Evolutionary conservation across 2,113 vertebrate species (phyloP), one percentile per base, ranked within the genome.

Genomic region (Numida meleagris): DNA sequence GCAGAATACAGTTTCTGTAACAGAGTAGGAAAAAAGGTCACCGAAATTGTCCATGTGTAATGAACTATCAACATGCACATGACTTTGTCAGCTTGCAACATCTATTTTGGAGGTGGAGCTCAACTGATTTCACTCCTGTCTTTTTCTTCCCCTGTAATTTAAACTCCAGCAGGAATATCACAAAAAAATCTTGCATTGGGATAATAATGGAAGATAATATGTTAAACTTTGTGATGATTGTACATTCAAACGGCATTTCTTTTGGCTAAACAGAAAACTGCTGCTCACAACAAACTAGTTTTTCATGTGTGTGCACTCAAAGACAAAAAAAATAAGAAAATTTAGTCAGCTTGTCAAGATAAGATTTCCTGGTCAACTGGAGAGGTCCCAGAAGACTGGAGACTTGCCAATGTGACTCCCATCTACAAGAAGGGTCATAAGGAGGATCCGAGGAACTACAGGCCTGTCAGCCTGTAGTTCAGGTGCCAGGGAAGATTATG

Each of bases 1-100:
- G 67, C 88, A 91, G 95, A 96, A 93, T 86, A 94, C 77, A 24
- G 33, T 33, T 96, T 88, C 92, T 88, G 90, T 85, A 95, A 88
- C 2, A 80, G 59, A 5, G n/a, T 62, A 82, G 63, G 31, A 89
- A 66, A 74, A 91, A 89, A 89, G 81, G 75, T 94, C 75, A 88
- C 67, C 45, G 63, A 65, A 87, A 91, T 74, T 14, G 48, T 73
- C 67, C 36, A 23, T 73, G 50, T 66, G 45, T 85, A 89, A 94
- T 77, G 75, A 85, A 45, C 36, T 95, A 42, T 93, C 65, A 53
- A 20, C 77, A 74, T 21, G 40, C 45, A 74, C 50, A 73, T 88
- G 78, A 91, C 21, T 92, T 63, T 40, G 40, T 89, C 58, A 58
- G 36, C 27, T 95, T 91, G 87, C 82, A 89, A 82, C 84, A 62